Conservation (phyloP, 2,888 invertebrate species). For the Ormia ochracea region DNA sequence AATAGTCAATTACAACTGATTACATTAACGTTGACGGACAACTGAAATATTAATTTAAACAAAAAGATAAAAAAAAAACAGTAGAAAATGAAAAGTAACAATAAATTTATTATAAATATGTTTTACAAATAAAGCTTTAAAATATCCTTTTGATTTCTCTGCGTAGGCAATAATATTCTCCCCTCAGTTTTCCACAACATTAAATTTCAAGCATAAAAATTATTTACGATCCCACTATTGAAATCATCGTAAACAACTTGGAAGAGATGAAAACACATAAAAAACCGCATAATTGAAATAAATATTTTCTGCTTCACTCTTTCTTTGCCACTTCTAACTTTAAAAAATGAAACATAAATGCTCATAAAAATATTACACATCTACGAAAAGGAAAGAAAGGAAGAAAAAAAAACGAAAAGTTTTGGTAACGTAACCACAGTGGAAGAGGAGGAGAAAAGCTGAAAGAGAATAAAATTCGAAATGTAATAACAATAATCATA, state of each 20-base stretch:
- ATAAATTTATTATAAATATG: too few species aligned
- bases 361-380: conserved; percentile 38
- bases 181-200: conserved; percentile 39
- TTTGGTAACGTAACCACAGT: conserved; percentile 51
- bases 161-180: background rate
- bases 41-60: too few species aligned
- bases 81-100: too few species aligned
- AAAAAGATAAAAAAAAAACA: too few species aligned
- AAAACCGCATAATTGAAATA: conserved; percentile 59
- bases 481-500: conserved; percentile 58
- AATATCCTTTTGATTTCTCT: background rate
- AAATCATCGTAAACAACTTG: conserved; percentile 52
- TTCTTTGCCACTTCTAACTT: background rate
- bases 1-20: too few species aligned
- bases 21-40: too few species aligned
- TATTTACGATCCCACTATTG: conserved; percentile 43
- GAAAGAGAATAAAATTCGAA: conserved; percentile 37
- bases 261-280: conserved; percentile 51
- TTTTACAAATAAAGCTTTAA: background rate
- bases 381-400: conserved; percentile 6
- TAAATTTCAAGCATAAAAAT: conserved; percentile 40
- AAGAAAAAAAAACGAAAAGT: conserved; percentile 42
- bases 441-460: conserved; percentile 8
- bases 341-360: background rate
- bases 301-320: conserved; percentile 34